phyloP scores from a whole-genome alignment of 37 sponge, comb jelly and placozoan species.

The Bolinopsis microptera region DNA sequence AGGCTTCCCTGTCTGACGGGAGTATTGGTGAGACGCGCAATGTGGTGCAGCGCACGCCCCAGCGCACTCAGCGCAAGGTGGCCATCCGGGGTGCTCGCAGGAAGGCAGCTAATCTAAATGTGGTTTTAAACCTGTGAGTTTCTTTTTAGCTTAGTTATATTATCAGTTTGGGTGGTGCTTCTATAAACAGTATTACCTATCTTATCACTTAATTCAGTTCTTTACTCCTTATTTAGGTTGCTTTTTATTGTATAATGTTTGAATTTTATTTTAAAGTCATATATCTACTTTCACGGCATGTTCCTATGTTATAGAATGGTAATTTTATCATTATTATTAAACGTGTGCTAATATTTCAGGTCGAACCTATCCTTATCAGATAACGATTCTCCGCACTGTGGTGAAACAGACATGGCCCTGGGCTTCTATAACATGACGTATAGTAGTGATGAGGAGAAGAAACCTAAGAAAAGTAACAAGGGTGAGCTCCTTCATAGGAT shows the following conservation, averaged over 20 bases:
- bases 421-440: conserved; percentile 53
- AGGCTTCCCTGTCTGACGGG: not conserved
- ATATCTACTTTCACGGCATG: no score
- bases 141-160: not conserved
- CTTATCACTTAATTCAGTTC: no score
- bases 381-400: not conserved
- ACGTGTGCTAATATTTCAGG: no score
- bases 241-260: no score
- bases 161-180: no score
- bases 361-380: conserved; percentile 52
- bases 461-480: not conserved
- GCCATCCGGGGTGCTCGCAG: not conserved
- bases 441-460: conserved; percentile 18
- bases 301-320: no score
- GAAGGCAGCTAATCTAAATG: not conserved
- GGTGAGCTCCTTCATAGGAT: not conserved
- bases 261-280: no score
- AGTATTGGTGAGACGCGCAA: not conserved
- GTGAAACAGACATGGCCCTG: not conserved
- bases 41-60: not conserved
- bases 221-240: no score
- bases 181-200: no score
- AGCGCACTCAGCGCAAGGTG: no score
- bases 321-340: no score
- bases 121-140: conserved; percentile 2